phyloP scores from a whole-genome alignment of 2,888 invertebrate species.

The Metacarcinus magister region DNA sequence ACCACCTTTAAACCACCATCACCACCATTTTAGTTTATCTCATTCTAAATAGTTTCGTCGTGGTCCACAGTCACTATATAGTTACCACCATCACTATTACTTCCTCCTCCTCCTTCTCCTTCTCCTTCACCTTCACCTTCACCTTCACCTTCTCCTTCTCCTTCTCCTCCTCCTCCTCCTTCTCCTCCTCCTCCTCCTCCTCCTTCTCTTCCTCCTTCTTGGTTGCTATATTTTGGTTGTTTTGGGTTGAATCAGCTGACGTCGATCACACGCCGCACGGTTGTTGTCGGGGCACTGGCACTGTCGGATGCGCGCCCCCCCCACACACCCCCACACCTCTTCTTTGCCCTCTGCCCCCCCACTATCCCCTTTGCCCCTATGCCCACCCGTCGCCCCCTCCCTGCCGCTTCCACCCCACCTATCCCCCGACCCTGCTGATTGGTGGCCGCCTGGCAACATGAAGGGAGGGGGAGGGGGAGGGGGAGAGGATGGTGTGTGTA shows the following conservation, averaged over 20 bases:
- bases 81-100: too few species aligned
- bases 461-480: background rate
- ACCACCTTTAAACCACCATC: background rate
- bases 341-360: background rate
- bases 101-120: background rate
- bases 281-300: background rate
- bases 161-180: background rate
- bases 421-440: background rate
- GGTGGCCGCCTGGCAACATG: background rate
- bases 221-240: background rate
- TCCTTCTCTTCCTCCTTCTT: background rate
- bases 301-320: background rate
- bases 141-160: background rate
- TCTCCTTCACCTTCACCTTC: background rate
- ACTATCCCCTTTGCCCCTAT: background rate
- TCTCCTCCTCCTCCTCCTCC: background rate
- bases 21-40: background rate
- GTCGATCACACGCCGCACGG: background rate
- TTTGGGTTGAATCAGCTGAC: slow-evolving; percentile 21
- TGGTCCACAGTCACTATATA: background rate
- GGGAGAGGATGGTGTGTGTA: background rate
- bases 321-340: background rate
- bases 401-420: background rate
- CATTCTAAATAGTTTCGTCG: background rate
- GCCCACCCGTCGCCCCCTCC: background rate